Percentiles rank a stretch among this genome's conserved stretches.
phyloP scores from a whole-genome alignment of 2,888 invertebrate genomes.

The Epinotia demarniana region DNA sequence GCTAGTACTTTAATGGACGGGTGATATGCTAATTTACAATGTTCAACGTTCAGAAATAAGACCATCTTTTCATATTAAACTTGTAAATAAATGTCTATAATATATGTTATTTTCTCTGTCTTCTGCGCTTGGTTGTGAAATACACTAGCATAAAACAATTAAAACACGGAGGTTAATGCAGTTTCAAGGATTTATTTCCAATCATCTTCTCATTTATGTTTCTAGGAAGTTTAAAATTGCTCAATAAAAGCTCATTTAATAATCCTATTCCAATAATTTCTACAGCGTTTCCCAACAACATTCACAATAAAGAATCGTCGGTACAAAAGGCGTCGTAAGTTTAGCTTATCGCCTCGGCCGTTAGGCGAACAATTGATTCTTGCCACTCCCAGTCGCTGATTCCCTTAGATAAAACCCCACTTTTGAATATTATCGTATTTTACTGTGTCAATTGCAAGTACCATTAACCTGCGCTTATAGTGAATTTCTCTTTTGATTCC shows the following conservation, averaged over 20 bases:
- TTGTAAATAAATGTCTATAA: background rate
- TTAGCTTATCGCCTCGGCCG: conserved; percentile 77
- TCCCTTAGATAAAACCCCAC: conserved; percentile 64
- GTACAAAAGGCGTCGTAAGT: conserved; percentile 78
- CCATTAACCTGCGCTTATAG: conserved; percentile 41
- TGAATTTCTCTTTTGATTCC: conserved; percentile 17
- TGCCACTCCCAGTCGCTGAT: conserved; percentile 65
- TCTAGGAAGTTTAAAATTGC: conserved; percentile 4
- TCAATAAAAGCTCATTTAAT: conserved; percentile 29
- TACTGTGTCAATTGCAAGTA: conserved; percentile 68
- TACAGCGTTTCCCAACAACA: conserved; percentile 50
- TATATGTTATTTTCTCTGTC: no score
- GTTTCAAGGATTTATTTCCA: background rate
- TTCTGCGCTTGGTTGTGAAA: no score
- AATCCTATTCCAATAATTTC: conserved; percentile 30
- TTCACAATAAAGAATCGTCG: conserved; percentile 70
- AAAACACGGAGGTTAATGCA: background rate
- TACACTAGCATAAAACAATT: background rate
- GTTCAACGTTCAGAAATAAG: conserved; percentile 7
- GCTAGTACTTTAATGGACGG: conserved; percentile 50
- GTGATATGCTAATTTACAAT: conserved; percentile 43
- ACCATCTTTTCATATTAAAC: background rate
- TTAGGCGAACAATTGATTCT: conserved; percentile 79
- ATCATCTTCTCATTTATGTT: background rate
- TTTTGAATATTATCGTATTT: conserved; percentile 76